Base-by-base conservation (phyloP, 1,140 invertebrate genomes). In the Drosophila nannoptera region DNA sequence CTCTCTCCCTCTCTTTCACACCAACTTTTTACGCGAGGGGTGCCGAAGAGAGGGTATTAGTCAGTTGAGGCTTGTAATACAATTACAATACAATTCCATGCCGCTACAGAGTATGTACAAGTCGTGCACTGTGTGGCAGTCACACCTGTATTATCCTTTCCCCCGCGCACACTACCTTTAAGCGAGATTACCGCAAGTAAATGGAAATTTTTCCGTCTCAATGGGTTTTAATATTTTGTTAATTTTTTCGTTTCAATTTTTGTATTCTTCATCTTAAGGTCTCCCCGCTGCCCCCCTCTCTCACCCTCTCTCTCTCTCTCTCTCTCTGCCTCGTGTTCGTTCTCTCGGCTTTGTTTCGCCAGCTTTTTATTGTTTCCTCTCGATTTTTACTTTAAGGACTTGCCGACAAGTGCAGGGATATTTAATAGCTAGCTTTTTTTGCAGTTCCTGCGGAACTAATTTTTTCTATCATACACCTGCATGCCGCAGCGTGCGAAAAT, bases 191-290 rank as follows among this genome's bases (percentile, higher is more conserved):
- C 81, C 81, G 68, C 81, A 86, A 86, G 76, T 71, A 86, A 84
- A 81, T 72, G 80, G 63, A 58, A 86, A 77, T 78, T 86, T 86
- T 86, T 55, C 69, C 81, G 59, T 70, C 67, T 86, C 31, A 86
- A 86, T 86, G 77, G 56, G 55, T 86, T 86, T 86, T 86, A 86
- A 86, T 86, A 81, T 84, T 71, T 84, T 86, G 52, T 69, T 65
- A 75, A 69, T 69, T 75, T 61, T 8, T 36, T 35, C 12, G 7
- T 46, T 11, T 29, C 11, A 4, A 4, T 38, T 43, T 48, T 31
- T 33, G 31, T n/a, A 12, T 50, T 50, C n/a, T 64, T 62, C 64
- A 72, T 61, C 16, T 64, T 38, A 12, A 22, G 42, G 29, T 14
- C 14, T 43, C 40, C 59, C 54, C 59, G 45, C 52, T 54, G 12